Base-by-base conservation (phyloP, 2,888 invertebrate genomes). In the Andricus quercusramuli region DNA sequence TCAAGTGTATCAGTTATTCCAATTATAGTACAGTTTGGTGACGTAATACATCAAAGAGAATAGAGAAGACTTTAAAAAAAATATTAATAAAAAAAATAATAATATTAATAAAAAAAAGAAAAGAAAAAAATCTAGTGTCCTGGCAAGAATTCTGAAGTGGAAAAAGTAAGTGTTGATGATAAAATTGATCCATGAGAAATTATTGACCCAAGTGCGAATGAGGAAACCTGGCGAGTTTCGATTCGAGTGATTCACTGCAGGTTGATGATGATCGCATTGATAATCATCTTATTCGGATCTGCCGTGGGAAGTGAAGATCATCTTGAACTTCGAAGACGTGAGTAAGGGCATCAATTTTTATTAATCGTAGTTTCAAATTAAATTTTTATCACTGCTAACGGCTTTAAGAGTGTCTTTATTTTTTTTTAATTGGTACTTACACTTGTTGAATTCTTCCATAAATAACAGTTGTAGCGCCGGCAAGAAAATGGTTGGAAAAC, bases 221-320 rank as follows among this genome's bases (percentile, higher is more conserved):
- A 15, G 68, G 32, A 8, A 32, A n/a, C n/a, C n/a, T 74, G 70
- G 20, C 51, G 56, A 74, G 20, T 74, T 47, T 51, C 32, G n/a
- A 74, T 74, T 56, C 51, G 13, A 74, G 74, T 56, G 74, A n/a
- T 74, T 32, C 51, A 22, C n/a, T 13, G 56, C 32, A 56, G 56
- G 56, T 56, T 32, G 32, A 74, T 37, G 32, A 74, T 74, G 29
- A 51, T 29, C 20, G 62, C 15, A 62, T 62, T 62, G 62, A 74
- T 51, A n/a, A 32, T 74, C 56, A 6, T 74, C 74, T 29, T 32
- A n/a, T 13, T n/a, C 37, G 29, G 11, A 22, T 15, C 25, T 74
- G 56, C n/a, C 32, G 20, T 56, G 32, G 56, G 51, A 2, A 32
- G 32, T 29, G 74, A 74, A 6, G 56, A 25, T 20, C 29, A 56